phyloP scores from a whole-genome alignment of 2,797 vertebrate genomes.

The Sus cebifrons region DNA sequence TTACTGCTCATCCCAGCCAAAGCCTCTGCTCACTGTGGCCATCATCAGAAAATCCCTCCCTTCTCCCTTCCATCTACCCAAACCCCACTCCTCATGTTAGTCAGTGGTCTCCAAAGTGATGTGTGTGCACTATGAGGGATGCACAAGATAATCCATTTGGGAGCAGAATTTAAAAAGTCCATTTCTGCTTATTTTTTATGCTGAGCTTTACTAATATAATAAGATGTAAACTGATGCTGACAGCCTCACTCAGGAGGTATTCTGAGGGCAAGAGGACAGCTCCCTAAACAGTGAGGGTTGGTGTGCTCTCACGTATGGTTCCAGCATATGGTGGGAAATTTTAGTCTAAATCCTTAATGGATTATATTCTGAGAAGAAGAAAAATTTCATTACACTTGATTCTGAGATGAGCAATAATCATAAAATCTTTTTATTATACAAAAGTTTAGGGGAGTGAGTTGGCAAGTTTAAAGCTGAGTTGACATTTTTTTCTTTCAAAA shows the following conservation, averaged over 20 bases:
- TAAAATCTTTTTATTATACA: background rate
- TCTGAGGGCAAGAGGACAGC: background rate
- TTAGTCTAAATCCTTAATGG: background rate
- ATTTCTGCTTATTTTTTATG: background rate
- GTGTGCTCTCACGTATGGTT: background rate
- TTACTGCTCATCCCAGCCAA: background rate
- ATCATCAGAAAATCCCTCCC: background rate
- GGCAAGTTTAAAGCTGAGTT: slow-evolving; percentile 46
- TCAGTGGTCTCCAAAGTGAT: background rate
- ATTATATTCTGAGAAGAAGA: background rate
- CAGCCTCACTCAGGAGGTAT: background rate
- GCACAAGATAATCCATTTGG: background rate
- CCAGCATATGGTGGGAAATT: background rate
- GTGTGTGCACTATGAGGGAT: background rate
- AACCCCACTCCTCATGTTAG: background rate
- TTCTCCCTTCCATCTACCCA: background rate
- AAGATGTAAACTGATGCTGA: background rate
- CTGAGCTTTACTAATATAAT: background rate
- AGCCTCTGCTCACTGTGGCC: background rate
- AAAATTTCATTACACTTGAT: slow-evolving; percentile 10
- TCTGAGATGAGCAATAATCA: background rate
- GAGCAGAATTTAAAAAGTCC: background rate
- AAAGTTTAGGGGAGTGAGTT: background rate
- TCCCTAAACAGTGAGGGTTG: background rate
- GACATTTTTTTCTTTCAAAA: slow-evolving; percentile 30